Evolutionary conservation across 2,113 vertebrate species (phyloP).

Genomic region (Elaphurus davidianus): DNA sequence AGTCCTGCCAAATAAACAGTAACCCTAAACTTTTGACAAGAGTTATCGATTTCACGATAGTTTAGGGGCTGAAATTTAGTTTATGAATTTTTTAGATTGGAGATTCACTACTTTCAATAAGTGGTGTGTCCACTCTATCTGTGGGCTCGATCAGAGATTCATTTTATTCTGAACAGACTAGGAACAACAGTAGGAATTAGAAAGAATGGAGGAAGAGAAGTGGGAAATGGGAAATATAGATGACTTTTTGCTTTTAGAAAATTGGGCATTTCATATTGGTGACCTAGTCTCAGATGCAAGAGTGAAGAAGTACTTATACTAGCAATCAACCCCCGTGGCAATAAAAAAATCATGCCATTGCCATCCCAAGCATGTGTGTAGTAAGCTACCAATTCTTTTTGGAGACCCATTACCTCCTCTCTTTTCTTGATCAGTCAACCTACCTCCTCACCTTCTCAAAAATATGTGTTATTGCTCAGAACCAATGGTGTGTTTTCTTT

Average conservation of each 20-base stretch:
- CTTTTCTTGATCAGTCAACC: neutral
- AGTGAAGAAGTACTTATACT: neutral
- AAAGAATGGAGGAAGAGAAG: neutral
- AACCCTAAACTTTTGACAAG: neutral
- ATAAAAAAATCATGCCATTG: neutral
- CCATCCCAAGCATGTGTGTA: neutral
- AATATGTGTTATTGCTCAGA: neutral
- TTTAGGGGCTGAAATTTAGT: neutral
- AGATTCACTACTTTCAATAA: neutral
- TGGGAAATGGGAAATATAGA: neutral
- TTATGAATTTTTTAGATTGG: neutral
- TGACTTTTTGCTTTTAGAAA: neutral
- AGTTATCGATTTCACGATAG: neutral
- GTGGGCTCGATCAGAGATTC: neutral
- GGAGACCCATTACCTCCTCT: neutral
- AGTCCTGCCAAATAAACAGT: neutral
- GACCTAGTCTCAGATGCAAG: neutral
- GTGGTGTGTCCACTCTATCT: neutral
- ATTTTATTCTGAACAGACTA: neutral
- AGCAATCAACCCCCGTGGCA: neutral
- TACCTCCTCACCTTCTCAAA: neutral
- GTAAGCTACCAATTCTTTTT: neutral
- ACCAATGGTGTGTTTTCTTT: neutral
- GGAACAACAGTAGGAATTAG: neutral
- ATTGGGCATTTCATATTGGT: neutral